Conservation (phyloP, 2,113 vertebrate species). For the Ceuthmochares aereus region DNA sequence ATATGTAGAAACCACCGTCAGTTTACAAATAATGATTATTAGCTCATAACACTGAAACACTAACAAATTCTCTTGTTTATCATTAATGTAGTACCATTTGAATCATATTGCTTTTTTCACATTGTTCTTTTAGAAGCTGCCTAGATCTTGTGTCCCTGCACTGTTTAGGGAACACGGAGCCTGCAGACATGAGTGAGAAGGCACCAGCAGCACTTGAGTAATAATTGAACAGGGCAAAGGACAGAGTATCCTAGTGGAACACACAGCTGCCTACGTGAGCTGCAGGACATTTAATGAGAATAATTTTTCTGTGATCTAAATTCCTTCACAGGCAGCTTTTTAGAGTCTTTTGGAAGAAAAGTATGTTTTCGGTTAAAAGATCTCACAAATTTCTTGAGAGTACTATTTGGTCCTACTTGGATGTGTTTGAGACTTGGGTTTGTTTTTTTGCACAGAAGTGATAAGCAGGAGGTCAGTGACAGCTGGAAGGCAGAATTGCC, state of each 20-base stretch:
- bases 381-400: accelerated
- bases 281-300: not conserved
- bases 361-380: not conserved
- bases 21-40: not conserved
- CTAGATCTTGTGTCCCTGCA: not conserved
- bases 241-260: not conserved
- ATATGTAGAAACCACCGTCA: not conserved
- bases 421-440: not conserved
- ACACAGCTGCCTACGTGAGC: not conserved
- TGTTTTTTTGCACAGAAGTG: not conserved
- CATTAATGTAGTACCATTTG: not conserved
- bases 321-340: not conserved
- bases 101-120: not conserved
- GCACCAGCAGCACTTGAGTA: accelerated
- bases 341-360: not conserved
- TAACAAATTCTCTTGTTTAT: not conserved
- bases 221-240: too few relatives aligned
- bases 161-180: not conserved
- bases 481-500: not conserved
- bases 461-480: not conserved
- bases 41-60: not conserved
- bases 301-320: not conserved
- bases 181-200: too few relatives aligned
- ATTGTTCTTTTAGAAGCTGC: not conserved
- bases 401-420: not conserved